Conservation (phyloP, 1,140 invertebrate species). For the Leptestheria dahalacensis region DNA sequence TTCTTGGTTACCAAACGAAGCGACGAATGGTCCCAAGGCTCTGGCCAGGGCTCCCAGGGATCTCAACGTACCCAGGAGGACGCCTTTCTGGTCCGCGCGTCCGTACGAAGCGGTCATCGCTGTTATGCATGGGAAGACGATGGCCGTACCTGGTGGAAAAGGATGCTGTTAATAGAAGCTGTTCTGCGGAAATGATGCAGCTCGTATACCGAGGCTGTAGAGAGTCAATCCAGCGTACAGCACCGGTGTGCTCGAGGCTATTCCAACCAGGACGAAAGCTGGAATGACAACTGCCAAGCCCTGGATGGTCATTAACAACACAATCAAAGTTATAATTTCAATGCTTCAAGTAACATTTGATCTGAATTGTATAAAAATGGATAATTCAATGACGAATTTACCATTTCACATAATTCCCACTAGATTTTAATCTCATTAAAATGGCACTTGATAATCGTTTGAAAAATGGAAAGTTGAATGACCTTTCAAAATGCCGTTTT, state of each 20-base stretch:
- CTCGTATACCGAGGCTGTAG: constrained; percentile 63
- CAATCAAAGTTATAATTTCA: no score
- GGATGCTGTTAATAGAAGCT: neutral
- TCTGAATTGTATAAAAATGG: no score
- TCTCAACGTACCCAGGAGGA: constrained; percentile 80
- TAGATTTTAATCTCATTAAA: no score
- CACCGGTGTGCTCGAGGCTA: constrained; percentile 38
- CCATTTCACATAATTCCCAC: no score
- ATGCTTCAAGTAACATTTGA: no score
- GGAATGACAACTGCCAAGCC: constrained; percentile 78
- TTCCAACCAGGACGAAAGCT: constrained; percentile 71
- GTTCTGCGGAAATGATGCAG: neutral
- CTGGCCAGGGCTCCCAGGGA: constrained; percentile 84
- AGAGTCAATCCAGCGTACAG: constrained; percentile 70
- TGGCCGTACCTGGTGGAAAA: constrained; percentile 55
- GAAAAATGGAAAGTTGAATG: no score
- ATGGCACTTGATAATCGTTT: no score
- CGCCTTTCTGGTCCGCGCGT: constrained; percentile 70
- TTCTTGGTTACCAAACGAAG: constrained; percentile 39
- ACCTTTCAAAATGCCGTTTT: no score
- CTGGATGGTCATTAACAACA: no score
- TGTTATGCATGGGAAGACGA: constrained; percentile 86
- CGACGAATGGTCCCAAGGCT: constrained; percentile 77
- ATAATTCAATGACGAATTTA: no score
- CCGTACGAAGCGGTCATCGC: constrained; percentile 73